Base-by-base conservation (phyloP, 1,140 invertebrate genomes). In the Potamilus streckersoni region DNA sequence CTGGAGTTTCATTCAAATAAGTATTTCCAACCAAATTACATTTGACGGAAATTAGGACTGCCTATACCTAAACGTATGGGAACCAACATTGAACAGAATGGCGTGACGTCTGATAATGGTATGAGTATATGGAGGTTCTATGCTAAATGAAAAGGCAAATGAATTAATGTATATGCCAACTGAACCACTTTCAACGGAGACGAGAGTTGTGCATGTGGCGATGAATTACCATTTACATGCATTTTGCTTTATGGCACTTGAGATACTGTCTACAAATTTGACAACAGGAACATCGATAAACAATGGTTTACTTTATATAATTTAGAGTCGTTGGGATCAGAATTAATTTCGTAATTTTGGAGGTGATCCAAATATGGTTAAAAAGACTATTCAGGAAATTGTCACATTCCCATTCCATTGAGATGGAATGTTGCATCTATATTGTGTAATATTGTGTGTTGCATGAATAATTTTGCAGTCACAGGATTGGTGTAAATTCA, bases 251-350 rank as follows among this genome's bases (percentile, higher is more conserved):
- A 69, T 75, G 68, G 67, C 60, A 23, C 23, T 23, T 23, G 23
- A 23, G 38, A 38, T 38, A 3, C 38, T 82, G 5, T 76, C 78
- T 23, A 49, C 71, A 31, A 71, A 74, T 63, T 78, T 73, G 71
- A 66, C 67, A 15, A 73, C 67, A 12, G 69, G 71, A 55, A 74
- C 96, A 16, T 96, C 96, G 0, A 97, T 97, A 31, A 99, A 99
- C 91, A 98, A 98, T 90, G 97, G 97, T 15, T 94, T 98, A 80
- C 89, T 97, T 57, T 97, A 99, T 91, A 95, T 97, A 89, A 92
- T 94, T 0, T 93, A 95, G 93, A 95, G 93, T 96, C 96, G 0
- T 85, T 99, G 97, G 97, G 93, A 98, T 0, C 91, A 96, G 80
- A 95, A 97, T 71, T 97, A 98, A 89, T 96, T 98, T 56, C 92